Evolutionary conservation across 2,797 vertebrate genomes (phyloP).

Genomic region (Coregonus suidteri): DNA sequence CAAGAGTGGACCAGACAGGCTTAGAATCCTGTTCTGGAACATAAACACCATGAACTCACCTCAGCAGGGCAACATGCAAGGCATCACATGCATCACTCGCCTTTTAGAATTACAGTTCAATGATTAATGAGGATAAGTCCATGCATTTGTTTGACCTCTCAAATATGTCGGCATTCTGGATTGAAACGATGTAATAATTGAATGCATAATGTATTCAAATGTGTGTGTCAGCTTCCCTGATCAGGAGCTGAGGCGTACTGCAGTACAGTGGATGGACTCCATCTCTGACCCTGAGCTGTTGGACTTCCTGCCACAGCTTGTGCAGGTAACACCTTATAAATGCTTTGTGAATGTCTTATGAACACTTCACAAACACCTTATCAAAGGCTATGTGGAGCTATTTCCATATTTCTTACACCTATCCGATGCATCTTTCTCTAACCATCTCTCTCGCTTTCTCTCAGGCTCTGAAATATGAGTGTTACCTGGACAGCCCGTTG

Average conservation of each 20-base stretch:
- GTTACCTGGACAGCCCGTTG: slow-evolving; percentile 94
- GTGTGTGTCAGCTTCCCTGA: slow-evolving; percentile 84
- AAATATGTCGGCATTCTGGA: not conserved
- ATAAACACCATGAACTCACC: not conserved
- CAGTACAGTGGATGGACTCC: slow-evolving; percentile 93
- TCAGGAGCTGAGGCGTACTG: slow-evolving; percentile 91
- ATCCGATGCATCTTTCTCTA: not conserved
- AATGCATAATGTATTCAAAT: not conserved
- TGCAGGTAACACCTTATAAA: slow-evolving; percentile 81
- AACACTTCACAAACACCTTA: not conserved
- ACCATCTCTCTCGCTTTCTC: not conserved
- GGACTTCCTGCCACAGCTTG: slow-evolving; percentile 95
- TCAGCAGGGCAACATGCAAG: not conserved
- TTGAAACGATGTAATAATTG: not conserved
- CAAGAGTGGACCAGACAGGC: not conserved
- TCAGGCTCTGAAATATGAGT: slow-evolving; percentile 95
- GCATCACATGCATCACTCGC: not conserved
- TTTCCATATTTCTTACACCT: not conserved
- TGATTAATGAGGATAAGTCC: not conserved
- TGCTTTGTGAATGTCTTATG: too few species aligned
- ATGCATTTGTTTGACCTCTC: not conserved
- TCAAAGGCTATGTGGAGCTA: not conserved
- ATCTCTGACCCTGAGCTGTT: slow-evolving; percentile 90
- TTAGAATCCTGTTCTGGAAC: not conserved
- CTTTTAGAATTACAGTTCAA: too few species aligned